A percentile compares a stretch with the other conserved stretches of the same genome.
Evolutionary conservation across 1,140 invertebrate species (phyloP).

Genomic region (Dufourea novaeangliae): DNA sequence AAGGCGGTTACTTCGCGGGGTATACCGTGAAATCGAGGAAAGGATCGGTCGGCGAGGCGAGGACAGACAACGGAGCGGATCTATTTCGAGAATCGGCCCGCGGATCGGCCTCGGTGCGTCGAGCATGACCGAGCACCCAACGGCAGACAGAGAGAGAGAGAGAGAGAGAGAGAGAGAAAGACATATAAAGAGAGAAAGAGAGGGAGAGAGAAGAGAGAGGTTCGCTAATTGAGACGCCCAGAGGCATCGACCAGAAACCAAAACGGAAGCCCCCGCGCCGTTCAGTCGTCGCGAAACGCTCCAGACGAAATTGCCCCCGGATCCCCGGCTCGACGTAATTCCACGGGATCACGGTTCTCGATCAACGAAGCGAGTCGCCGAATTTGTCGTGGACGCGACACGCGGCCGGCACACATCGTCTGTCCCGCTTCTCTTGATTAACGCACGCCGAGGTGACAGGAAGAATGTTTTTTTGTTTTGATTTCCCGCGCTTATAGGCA

Average conservation of each 20-base stretch:
- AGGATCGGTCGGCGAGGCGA: constrained; percentile 28
- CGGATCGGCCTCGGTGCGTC: constrained; percentile 44
- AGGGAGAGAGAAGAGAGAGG: no score
- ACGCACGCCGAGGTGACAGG: neutral
- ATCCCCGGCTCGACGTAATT: neutral
- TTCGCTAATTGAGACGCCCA: constrained; percentile 67
- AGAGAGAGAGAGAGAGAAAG: no score
- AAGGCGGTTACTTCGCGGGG: neutral
- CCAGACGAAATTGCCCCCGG: constrained; percentile 36
- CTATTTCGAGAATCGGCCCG: constrained; percentile 64
- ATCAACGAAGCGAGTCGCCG: constrained; percentile 30
- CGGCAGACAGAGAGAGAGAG: constrained; percentile 19
- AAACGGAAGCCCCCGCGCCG: constrained; percentile 48
- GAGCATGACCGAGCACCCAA: constrained; percentile 41
- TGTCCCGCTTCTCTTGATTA: neutral
- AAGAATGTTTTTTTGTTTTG: neutral
- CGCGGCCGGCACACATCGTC: neutral
- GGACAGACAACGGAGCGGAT: constrained; percentile 51
- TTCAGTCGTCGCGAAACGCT: neutral
- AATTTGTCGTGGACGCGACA: constrained; percentile 26
- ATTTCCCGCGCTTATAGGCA: no score
- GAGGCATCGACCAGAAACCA: constrained; percentile 65
- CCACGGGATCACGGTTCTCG: constrained; percentile 27
- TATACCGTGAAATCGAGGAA: constrained; percentile 19
- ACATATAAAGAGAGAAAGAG: no score